Percentiles rank a stretch among this genome's conserved stretches.
phyloP scores from a whole-genome alignment of 2,797 vertebrate genomes.

The Phataginus tetradactyla region DNA sequence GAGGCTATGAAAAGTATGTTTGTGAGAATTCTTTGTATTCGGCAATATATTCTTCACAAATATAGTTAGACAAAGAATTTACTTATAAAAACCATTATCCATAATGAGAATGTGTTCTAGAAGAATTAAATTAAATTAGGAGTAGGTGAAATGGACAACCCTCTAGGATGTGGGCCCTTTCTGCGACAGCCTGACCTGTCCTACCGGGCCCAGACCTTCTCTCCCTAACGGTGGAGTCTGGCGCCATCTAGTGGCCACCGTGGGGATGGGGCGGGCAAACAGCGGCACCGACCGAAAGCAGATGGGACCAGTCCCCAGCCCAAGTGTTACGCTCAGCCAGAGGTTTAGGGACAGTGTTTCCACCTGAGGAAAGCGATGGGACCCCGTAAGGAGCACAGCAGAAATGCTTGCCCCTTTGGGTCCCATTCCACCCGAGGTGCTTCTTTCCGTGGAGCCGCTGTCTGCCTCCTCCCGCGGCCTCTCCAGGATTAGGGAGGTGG shows the following conservation, averaged over 20 bases:
- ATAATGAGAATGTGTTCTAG: not conserved
- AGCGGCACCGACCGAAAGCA: not conserved
- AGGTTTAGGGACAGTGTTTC: not conserved
- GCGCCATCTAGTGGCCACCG: slow-evolving; percentile 20
- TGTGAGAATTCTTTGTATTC: not conserved
- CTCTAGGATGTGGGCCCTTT: not conserved
- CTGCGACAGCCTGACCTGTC: too few relatives aligned
- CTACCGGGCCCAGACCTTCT: fast-evolving
- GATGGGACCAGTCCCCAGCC: not conserved
- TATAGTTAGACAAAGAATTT: not conserved
- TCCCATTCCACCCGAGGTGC: not conserved
- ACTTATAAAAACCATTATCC: not conserved
- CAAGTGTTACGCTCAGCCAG: not conserved
- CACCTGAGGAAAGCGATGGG: not conserved
- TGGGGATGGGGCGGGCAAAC: not conserved
- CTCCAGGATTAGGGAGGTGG: not conserved
- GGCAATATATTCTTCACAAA: not conserved
- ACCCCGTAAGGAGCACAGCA: not conserved
- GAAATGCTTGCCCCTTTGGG: not conserved
- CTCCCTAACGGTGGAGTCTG: slow-evolving; percentile 52
- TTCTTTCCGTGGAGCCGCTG: not conserved
- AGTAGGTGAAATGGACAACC: not conserved
- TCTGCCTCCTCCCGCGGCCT: not conserved
- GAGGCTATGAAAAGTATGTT: not conserved
- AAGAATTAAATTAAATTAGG: not conserved